Evolutionary conservation across 1,140 invertebrate species (phyloP).

Genomic region (Triops cancriformis): DNA sequence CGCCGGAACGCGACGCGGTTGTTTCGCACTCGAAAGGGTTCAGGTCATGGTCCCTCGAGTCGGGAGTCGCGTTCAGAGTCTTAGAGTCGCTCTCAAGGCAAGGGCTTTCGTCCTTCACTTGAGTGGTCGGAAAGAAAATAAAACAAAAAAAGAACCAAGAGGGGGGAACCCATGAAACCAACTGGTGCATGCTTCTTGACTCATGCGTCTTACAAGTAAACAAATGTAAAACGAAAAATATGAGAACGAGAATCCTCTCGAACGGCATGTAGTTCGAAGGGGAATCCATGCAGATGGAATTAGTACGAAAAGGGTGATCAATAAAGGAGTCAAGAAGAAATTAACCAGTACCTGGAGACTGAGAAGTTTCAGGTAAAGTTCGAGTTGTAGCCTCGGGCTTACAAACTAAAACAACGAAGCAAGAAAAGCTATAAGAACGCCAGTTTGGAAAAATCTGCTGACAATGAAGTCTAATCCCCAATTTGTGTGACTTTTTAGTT

Average conservation of each 20-base stretch:
- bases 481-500: neutral
- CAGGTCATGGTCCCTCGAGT: neutral
- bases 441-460: neutral
- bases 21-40: neutral
- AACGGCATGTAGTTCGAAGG: too few species aligned
- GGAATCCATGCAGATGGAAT: neutral
- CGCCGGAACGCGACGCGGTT: neutral
- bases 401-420: conserved; percentile 8
- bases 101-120: conserved; percentile 4
- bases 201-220: neutral
- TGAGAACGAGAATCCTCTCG: neutral
- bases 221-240: neutral
- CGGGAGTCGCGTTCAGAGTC: neutral
- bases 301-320: neutral
- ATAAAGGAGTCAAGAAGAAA: neutral
- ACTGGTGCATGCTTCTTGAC: conserved; percentile 3
- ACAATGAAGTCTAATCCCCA: neutral
- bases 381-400: conserved; percentile 2
- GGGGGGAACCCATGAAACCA: conserved; percentile 2
- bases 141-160: neutral
- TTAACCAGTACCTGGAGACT: neutral
- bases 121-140: neutral
- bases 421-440: neutral
- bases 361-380: neutral
- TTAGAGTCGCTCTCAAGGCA: neutral